Percentiles rank a stretch among this genome's conserved stretches.
These are phyloP conservation scores for Neopelma chrysocephalum DNA, from an alignment of 2,797 vertebrate genomes.

Conservation along the genomic window DNA sequence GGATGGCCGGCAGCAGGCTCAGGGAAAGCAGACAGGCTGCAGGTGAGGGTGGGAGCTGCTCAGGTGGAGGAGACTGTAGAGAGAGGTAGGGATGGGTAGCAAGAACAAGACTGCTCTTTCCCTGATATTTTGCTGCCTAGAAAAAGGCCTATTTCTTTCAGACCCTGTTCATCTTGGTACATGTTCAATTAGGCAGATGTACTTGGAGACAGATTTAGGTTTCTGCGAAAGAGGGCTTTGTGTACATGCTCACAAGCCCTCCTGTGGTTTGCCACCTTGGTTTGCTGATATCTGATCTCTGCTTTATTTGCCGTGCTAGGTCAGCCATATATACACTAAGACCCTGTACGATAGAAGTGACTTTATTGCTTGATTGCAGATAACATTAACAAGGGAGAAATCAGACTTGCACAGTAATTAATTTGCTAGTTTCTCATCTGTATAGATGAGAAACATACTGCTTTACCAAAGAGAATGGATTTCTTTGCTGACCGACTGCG, in stretches of 20 bases:
- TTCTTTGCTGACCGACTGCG: neutral
- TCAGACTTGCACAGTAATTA: constrained; percentile 5
- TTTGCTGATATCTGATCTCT: neutral
- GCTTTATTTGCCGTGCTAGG: neutral
- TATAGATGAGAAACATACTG: neutral
- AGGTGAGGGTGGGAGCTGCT: neutral
- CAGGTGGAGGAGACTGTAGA: neutral
- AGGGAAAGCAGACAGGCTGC: fast-evolving
- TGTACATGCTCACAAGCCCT: neutral
- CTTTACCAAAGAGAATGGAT: neutral
- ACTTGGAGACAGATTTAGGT: neutral
- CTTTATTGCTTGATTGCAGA: constrained; percentile 14
- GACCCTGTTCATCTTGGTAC: neutral
- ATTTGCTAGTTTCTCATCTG: neutral
- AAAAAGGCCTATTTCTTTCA: neutral
- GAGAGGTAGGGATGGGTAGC: fast-evolving
- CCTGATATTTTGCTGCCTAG: neutral
- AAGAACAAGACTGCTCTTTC: neutral
- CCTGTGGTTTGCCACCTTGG: fast-evolving
- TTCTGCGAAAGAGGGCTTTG: neutral
- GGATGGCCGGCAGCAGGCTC: neutral
- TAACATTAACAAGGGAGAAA: constrained; percentile 4
- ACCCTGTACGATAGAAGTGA: neutral
- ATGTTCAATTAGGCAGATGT: neutral
- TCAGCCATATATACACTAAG: neutral